Conservation (phyloP, 2,797 vertebrate species). For the Oceanodroma leucorhoa region DNA sequence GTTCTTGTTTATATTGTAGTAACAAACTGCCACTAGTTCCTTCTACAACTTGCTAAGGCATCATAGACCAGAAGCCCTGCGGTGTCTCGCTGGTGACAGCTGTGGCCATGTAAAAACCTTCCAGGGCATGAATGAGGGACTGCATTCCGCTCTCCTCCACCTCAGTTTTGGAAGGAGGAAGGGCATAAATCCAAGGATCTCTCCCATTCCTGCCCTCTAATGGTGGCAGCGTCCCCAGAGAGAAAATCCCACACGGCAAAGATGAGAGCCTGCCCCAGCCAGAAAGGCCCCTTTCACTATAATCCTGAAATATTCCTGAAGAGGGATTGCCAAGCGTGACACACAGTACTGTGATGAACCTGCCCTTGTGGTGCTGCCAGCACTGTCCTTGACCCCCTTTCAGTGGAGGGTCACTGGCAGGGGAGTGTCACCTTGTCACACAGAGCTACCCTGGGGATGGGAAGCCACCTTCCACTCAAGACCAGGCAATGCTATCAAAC, state of each 20-base stretch:
- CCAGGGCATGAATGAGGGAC: background rate
- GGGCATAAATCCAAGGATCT: background rate
- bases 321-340: background rate
- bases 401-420: fast-evolving
- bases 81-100: background rate
- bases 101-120: background rate
- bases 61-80: background rate
- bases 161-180: background rate
- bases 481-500: background rate
- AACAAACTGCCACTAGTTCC: background rate
- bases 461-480: background rate
- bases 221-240: background rate
- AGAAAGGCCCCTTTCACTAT: background rate
- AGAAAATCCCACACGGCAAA: background rate
- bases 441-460: background rate
- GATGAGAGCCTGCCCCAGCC: background rate
- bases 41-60: background rate
- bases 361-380: fast-evolving
- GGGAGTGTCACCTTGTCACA: background rate
- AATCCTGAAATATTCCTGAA: background rate
- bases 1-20: background rate
- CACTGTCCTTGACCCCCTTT: background rate
- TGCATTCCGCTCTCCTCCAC: background rate
- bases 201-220: background rate
- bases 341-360: fast-evolving